Evolutionary conservation across 2,113 vertebrate species (phyloP), one percentile per base, ranked within the genome.

Genomic region (Nyctibius bracteatus): DNA sequence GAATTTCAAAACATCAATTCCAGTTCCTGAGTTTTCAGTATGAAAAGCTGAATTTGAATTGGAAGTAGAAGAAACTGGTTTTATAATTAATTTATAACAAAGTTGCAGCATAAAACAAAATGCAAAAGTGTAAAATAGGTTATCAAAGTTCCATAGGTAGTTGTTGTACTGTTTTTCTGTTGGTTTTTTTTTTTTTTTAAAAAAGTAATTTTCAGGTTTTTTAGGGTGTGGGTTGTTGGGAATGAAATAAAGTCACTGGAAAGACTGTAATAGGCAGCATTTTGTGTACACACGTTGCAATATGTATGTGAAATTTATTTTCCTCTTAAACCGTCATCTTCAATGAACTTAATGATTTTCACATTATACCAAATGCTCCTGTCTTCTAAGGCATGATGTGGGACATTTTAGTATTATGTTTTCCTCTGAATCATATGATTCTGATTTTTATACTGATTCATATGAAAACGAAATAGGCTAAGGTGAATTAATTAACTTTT

Each of bases 21-120:
- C 8, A 33, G 25, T 57, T 44, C 68, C n/a, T 90, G 46, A 49
- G 23, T 61, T 92, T 93, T 90, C 82, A 54, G 22, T 23, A 30
- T 23, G 2, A 70, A 18, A 46, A 54, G 2, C 1, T 20, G 4
- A 49, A 70, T 78, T 39, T 79, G 9, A 89, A 74, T 51, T 24
- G 43, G 24, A 90, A 81, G 62, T 43, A 75, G 68, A 86, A 95
- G 14, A 85, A 90, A 91, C n/a, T 46, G 55, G 49, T 94, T 82
- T 30, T 88, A 23, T 92, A 88, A 79, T 91, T 94, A 52, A 23
- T 68, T 77, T 52, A 10, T 86, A 89, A 94, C 51, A 66, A 65
- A 70, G 7, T 58, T 68, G 28, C 44, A 95, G 27, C 44, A 67
- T 54, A 95, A 97, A 96, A 90, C 85, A 88, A 90, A 96, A 78